These are phyloP conservation scores for Melopsittacus undulatus DNA, from an alignment of 2,797 vertebrate genomes.

Conservation along the genomic window DNA sequence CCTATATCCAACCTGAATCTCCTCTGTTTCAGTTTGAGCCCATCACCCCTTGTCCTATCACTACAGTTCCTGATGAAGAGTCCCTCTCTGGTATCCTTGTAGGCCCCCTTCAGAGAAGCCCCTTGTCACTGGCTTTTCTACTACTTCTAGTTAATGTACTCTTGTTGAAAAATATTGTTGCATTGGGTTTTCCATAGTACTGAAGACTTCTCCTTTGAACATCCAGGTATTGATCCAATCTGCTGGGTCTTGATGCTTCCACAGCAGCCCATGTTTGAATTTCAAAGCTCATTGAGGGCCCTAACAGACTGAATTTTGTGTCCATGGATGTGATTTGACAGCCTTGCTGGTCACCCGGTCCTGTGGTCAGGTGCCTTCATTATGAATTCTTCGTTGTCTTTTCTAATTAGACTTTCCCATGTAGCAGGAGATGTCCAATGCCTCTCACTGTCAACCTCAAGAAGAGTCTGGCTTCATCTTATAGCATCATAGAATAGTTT, in stretches of 20 bases:
- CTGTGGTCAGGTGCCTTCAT: background rate
- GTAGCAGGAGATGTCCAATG: background rate
- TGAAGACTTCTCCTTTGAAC: background rate
- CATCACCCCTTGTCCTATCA: background rate
- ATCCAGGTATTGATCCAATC: background rate
- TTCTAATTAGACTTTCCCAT: background rate
- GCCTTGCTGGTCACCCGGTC: background rate
- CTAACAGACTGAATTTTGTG: background rate
- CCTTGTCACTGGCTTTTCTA: background rate
- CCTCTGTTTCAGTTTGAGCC: background rate
- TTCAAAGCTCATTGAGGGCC: background rate
- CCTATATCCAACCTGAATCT: background rate
- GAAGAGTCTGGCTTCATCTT: background rate
- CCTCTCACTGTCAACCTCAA: background rate
- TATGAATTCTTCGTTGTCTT: background rate
- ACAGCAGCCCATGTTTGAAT: background rate
- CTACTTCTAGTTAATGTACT: background rate
- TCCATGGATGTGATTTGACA: background rate
- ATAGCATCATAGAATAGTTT: too few species aligned
- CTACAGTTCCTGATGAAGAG: background rate
- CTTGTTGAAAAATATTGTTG: background rate
- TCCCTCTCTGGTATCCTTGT: background rate
- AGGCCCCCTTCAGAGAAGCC: background rate
- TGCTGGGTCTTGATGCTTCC: background rate
- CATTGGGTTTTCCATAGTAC: background rate